A percentile compares a stretch with the other conserved stretches of the same genome.
phyloP scores from a whole-genome alignment of 2,797 vertebrate genomes.

The Phrynocephalus guinanensis region DNA sequence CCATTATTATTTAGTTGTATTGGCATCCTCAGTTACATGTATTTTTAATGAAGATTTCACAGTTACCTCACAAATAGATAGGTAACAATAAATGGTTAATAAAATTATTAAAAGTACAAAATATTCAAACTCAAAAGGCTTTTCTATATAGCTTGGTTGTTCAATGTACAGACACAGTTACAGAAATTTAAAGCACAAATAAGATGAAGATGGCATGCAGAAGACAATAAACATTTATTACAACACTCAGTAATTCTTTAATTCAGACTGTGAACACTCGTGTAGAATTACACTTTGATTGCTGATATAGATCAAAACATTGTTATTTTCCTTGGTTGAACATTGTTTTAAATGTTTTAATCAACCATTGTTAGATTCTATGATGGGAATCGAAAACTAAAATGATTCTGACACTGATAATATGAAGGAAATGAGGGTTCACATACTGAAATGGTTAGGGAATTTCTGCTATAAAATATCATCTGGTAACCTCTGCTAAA shows the following conservation, averaged over 20 bases:
- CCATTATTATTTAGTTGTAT: too few species aligned
- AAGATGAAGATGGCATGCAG: background rate
- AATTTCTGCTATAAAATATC: conserved; percentile 26
- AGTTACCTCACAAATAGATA: too few species aligned
- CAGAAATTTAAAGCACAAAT: too few species aligned
- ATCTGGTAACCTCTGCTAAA: background rate
- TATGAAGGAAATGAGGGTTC: conserved; percentile 26
- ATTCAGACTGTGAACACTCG: background rate
- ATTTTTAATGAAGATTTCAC: too few species aligned
- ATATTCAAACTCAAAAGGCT: too few species aligned
- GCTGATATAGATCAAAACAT: conserved; percentile 19
- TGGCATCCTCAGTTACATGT: too few species aligned
- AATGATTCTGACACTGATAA: background rate
- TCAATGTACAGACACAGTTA: too few species aligned
- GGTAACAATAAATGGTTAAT: too few species aligned
- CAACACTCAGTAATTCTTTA: background rate
- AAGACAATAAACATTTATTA: background rate
- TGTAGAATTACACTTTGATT: background rate
- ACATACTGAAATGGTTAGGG: conserved; percentile 17
- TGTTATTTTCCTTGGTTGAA: conserved; percentile 7
- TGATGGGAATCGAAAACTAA: conserved; percentile 9
- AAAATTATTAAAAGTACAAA: too few species aligned
- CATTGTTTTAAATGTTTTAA: conserved; percentile 9
- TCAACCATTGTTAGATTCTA: conserved; percentile 8
- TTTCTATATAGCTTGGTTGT: too few species aligned